These are phyloP conservation scores for Umimayanthus chanpuru DNA, from an alignment of 92 coral and sea anemone species.

Conservation along the genomic window DNA sequence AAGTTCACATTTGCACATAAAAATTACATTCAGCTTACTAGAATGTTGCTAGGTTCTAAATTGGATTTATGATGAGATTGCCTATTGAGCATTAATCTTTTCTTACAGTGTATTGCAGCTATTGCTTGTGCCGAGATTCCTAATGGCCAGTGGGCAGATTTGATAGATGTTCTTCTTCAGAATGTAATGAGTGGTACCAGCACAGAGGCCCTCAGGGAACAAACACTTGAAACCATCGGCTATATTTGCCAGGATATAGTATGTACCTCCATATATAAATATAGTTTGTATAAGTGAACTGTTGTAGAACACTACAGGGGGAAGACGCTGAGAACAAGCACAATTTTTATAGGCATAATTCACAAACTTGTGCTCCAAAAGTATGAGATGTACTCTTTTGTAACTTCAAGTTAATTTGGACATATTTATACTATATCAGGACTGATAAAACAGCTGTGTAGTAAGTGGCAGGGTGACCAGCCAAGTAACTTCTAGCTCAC, in stretches of 20 bases:
- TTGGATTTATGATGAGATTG: too few relatives aligned
- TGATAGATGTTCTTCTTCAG: constrained; percentile 70
- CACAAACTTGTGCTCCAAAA: too few relatives aligned
- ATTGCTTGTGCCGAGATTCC: constrained; percentile 99
- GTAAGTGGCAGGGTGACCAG: too few relatives aligned
- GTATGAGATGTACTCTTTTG: too few relatives aligned
- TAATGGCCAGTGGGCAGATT: constrained; percentile 71
- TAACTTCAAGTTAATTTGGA: too few relatives aligned
- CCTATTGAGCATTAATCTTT: not conserved
- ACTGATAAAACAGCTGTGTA: too few relatives aligned
- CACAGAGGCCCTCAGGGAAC: constrained; percentile 84
- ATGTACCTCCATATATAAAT: constrained; percentile 37
- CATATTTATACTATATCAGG: too few relatives aligned
- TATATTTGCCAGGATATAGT: constrained; percentile 98
- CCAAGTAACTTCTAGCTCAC: too few relatives aligned
- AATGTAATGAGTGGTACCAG: constrained; percentile 55
- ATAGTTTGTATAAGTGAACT: not conserved
- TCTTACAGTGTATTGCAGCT: constrained; percentile 86
- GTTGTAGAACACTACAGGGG: not conserved
- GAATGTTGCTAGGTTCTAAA: not conserved
- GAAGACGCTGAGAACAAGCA: not conserved
- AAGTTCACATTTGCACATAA: too few relatives aligned
- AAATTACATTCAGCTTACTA: too few relatives aligned
- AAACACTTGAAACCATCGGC: constrained; percentile 93
- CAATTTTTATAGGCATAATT: too few relatives aligned